Evolutionary conservation across 1,140 invertebrate species (phyloP).

Genomic region (Drosophila burlai): DNA sequence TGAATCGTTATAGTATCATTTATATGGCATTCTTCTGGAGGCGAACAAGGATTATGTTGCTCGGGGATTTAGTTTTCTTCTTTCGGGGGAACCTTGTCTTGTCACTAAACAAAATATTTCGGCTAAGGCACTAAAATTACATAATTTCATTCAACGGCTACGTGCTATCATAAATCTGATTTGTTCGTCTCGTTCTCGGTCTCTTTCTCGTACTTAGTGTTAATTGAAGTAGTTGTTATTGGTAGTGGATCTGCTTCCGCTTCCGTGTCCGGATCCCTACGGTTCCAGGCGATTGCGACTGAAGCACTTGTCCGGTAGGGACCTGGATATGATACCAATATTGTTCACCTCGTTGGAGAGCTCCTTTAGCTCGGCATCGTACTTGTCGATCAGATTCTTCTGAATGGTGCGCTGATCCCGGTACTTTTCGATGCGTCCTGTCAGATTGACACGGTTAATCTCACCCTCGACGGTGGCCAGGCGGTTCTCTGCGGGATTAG

Average conservation of each 20-base stretch:
- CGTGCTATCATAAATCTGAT: constrained; percentile 63
- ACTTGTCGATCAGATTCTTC: constrained; percentile 92
- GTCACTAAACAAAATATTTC: constrained; percentile 77
- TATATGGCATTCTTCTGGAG: constrained; percentile 55
- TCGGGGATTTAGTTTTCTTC: constrained; percentile 37
- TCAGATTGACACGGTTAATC: constrained; percentile 90
- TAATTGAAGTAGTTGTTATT: constrained; percentile 81
- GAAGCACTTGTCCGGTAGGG: constrained; percentile 94
- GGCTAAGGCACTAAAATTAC: constrained; percentile 78
- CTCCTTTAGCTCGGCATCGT: constrained; percentile 91
- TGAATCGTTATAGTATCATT: constrained; percentile 45
- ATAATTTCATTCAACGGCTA: constrained; percentile 81
- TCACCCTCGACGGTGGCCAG: constrained; percentile 91
- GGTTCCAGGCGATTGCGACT: constrained; percentile 89
- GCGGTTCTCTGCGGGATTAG: constrained; percentile 87
- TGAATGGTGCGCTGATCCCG: constrained; percentile 91
- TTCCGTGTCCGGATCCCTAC: constrained; percentile 39
- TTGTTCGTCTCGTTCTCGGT: constrained; percentile 65
- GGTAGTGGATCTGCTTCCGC: constrained; percentile 11
- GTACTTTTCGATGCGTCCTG: constrained; percentile 90
- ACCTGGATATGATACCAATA: constrained; percentile 92
- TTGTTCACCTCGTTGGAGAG: constrained; percentile 93
- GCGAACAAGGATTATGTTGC: constrained; percentile 51
- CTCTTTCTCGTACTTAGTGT: constrained; percentile 61
- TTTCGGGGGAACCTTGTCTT: constrained; percentile 30